phyloP scores from a whole-genome alignment of 2,113 vertebrate species.

The Furnarius figulus region DNA sequence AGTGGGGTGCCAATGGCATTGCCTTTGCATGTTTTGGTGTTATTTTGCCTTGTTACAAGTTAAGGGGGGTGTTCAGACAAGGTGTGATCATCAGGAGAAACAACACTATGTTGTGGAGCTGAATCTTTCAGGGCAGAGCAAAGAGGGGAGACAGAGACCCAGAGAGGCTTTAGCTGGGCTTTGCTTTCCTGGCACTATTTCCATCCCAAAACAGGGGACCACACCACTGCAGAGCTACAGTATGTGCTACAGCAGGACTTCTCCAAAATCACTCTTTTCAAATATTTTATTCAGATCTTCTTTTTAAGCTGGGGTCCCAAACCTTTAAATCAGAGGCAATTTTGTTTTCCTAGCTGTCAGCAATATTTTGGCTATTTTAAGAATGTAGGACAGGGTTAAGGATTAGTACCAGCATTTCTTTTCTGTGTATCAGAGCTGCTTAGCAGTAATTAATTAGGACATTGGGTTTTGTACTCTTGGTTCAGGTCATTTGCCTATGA shows the following conservation, averaged over 20 bases:
- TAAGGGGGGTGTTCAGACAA: neutral
- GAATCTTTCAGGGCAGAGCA: neutral
- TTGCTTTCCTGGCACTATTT: neutral
- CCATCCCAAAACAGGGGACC: neutral
- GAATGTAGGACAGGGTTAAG: constrained; percentile 84
- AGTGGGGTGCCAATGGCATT: accelerated
- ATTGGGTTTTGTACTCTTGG: constrained; percentile 82
- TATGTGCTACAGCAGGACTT: neutral
- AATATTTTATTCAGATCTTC: neutral
- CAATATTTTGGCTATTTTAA: constrained; percentile 84
- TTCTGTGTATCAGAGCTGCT: constrained; percentile 83
- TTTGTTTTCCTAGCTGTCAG: constrained; percentile 79
- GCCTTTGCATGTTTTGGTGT: neutral
- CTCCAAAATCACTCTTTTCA: neutral
- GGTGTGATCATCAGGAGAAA: accelerated
- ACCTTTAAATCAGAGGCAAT: constrained; percentile 62
- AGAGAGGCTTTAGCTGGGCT: neutral
- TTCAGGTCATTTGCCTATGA: constrained; percentile 86
- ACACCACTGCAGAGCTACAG: accelerated
- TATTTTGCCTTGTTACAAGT: neutral
- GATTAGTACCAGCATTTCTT: constrained; percentile 82
- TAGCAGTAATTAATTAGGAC: constrained; percentile 88
- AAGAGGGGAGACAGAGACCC: neutral
- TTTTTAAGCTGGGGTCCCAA: neutral
- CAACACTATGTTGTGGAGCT: neutral